phyloP scores from a whole-genome alignment of 2,888 invertebrate genomes.

The Tachina lurida region DNA sequence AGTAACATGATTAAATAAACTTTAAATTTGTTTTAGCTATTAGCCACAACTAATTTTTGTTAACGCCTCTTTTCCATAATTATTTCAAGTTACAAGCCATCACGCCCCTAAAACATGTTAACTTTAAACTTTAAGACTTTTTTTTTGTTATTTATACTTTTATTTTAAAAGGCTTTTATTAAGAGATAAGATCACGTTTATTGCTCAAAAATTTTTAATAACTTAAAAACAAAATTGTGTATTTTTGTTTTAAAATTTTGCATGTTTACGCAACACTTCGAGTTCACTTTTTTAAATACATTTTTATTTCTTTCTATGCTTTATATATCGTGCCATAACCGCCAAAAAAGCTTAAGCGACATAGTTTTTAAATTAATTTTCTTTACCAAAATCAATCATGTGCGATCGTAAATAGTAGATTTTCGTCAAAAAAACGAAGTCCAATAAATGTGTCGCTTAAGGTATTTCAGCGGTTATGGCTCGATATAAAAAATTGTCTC shows the following conservation, averaged over 20 bases:
- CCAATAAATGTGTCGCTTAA: too few relatives aligned
- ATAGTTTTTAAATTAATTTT: too few relatives aligned
- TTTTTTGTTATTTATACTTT: neutral
- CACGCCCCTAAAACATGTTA: slow-evolving; percentile 12
- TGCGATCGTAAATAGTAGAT: too few relatives aligned
- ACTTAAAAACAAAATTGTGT: neutral
- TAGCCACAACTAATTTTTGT: neutral
- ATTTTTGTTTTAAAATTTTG: neutral
- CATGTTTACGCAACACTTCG: too few relatives aligned
- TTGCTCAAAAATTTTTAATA: neutral
- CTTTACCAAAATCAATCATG: too few relatives aligned
- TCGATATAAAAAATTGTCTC: neutral
- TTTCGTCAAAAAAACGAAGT: too few relatives aligned
- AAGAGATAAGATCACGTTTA: neutral
- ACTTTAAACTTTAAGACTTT: neutral
- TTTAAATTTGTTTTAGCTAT: neutral
- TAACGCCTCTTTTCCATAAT: slow-evolving; percentile 12
- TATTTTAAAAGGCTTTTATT: neutral
- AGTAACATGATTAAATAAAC: neutral
- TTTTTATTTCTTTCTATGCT: too few relatives aligned
- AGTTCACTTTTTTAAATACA: neutral
- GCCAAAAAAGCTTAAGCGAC: too few relatives aligned
- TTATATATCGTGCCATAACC: too few relatives aligned
- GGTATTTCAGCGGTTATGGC: too few relatives aligned
- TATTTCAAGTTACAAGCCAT: neutral